Evolutionary conservation across 2,113 vertebrate genomes (phyloP).

Genomic region (Pseudolaguvia tuberculata): DNA sequence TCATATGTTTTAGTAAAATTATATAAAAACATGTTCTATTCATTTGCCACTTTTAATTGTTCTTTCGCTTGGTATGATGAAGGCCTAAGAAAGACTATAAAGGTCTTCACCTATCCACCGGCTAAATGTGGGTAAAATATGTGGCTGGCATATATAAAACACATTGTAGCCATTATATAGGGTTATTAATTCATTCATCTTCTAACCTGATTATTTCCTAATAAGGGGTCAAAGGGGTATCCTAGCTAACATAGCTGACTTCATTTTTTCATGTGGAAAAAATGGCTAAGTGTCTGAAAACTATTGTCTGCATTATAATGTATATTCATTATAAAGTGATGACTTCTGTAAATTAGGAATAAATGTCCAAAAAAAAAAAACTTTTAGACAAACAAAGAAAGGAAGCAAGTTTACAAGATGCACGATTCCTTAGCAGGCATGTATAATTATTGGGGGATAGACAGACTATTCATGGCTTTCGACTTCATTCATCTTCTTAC

Average conservation of each 20-base stretch:
- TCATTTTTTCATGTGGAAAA: too few relatives aligned
- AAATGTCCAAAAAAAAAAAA: too few relatives aligned
- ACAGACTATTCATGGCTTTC: not conserved
- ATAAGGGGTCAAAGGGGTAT: too few relatives aligned
- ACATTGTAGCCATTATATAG: not conserved
- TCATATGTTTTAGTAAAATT: not conserved
- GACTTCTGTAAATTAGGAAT: not conserved
- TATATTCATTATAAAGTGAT: not conserved
- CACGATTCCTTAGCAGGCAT: not conserved
- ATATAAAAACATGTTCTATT: conserved; percentile 2
- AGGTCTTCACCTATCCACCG: not conserved
- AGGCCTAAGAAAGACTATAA: too few relatives aligned
- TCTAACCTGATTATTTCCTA: too few relatives aligned
- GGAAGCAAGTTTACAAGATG: not conserved
- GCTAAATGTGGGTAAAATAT: not conserved
- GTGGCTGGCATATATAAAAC: not conserved
- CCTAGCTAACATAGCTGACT: too few relatives aligned
- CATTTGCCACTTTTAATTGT: not conserved
- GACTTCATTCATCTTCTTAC: too few relatives aligned
- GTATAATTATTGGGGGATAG: not conserved
- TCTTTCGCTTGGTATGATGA: not conserved
- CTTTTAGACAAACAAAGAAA: not conserved
- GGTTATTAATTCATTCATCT: too few relatives aligned
- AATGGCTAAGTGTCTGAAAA: too few relatives aligned
- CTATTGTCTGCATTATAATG: too few relatives aligned